These are phyloP conservation scores for Rhabdomys pumilio DNA, from an alignment of 2,797 vertebrate species.

Conservation along the genomic window DNA sequence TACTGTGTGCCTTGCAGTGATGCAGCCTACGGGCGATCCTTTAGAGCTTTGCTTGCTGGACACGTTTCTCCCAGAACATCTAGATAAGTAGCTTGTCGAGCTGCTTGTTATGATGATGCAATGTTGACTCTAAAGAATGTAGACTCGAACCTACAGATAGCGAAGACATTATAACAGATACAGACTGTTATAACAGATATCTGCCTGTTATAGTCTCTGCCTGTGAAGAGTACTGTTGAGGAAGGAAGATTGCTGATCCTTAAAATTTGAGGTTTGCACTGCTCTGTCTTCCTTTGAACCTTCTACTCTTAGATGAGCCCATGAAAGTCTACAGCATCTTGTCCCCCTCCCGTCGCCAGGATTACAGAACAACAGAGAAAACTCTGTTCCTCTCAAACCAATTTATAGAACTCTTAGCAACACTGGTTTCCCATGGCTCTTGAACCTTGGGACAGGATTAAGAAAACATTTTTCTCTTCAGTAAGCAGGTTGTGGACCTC, in stretches of 20 bases:
- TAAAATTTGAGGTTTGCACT: neutral
- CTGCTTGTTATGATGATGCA: neutral
- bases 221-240: neutral
- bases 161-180: no score
- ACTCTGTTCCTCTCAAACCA: neutral
- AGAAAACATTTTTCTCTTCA: conserved; percentile 47
- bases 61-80: neutral
- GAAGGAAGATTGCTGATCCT: neutral
- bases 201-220: neutral
- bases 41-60: neutral
- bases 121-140: neutral
- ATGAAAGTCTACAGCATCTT: fast-evolving
- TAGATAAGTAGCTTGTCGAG: neutral
- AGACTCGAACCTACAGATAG: neutral
- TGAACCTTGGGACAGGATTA: conserved; percentile 7
- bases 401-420: neutral
- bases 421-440: conserved; percentile 24
- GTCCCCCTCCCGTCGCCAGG: neutral
- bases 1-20: no score
- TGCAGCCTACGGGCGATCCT: neutral
- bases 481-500: conserved; percentile 23
- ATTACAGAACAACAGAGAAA: neutral
- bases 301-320: neutral
- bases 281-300: neutral
- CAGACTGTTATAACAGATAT: no score